Percentiles rank a stretch among this genome's conserved stretches.
Conservation (phyloP, 2,113 vertebrate species). For the Lasiurus cinereus region DNA sequence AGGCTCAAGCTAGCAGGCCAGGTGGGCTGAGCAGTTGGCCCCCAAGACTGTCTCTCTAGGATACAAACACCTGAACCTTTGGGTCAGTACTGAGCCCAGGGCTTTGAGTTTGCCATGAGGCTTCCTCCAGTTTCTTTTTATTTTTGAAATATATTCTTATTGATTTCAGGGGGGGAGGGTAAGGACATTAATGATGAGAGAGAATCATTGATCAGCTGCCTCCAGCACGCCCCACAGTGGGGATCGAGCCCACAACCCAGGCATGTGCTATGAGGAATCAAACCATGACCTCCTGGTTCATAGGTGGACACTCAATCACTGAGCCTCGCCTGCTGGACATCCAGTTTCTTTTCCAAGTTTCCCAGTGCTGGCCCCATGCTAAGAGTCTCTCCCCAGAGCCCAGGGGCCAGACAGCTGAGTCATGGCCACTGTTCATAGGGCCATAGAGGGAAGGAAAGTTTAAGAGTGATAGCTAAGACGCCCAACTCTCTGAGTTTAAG, state of each 20-base stretch:
- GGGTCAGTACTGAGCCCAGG: not conserved
- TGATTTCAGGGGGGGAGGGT: too few relatives aligned
- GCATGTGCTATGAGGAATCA: too few relatives aligned
- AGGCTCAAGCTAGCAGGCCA: slow-evolving; percentile 4
- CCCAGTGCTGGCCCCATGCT: not conserved
- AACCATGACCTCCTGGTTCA: too few relatives aligned
- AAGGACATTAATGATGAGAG: too few relatives aligned
- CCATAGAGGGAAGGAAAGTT: not conserved
- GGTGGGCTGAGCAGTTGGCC: not conserved
- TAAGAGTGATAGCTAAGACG: not conserved
- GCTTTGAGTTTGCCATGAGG: not conserved
- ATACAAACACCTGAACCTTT: not conserved
- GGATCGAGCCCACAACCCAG: too few relatives aligned
- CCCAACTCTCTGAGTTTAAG: not conserved
- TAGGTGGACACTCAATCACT: too few relatives aligned
- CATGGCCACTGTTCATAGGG: not conserved
- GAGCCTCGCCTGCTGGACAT: not conserved
- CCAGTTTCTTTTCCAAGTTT: not conserved
- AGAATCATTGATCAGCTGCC: too few relatives aligned
- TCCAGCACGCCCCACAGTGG: too few relatives aligned
- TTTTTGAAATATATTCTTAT: too few relatives aligned
- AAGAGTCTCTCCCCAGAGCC: not conserved
- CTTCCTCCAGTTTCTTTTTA: not conserved
- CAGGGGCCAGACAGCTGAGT: not conserved
- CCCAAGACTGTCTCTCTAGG: slow-evolving; percentile 17